Percentiles rank a stretch among this genome's conserved stretches.
Evolutionary conservation across 2,797 vertebrate genomes (phyloP).

Genomic region (Phrynocephalus forsythii): DNA sequence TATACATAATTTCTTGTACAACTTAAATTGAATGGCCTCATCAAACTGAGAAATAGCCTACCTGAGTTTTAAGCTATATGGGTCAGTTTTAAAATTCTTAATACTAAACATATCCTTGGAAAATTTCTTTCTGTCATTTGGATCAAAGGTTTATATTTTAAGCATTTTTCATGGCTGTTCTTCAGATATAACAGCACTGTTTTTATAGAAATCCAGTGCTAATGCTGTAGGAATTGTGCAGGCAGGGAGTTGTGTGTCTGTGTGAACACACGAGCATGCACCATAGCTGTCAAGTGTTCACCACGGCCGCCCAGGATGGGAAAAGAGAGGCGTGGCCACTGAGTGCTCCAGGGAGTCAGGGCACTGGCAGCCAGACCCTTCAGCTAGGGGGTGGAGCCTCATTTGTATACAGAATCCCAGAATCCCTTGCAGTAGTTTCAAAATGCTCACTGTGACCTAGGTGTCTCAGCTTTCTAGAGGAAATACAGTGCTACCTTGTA

Average conservation of each 20-base stretch:
- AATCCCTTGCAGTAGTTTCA: no score
- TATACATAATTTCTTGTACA: slow-evolving; percentile 67
- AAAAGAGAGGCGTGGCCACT: not conserved
- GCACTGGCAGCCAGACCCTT: no score
- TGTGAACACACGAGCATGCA: not conserved
- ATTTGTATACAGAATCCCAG: no score
- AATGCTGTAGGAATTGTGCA: slow-evolving; percentile 64
- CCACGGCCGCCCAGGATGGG: no score
- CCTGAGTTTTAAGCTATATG: slow-evolving; percentile 64
- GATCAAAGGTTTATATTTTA: slow-evolving; percentile 71
- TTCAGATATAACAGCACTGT: slow-evolving; percentile 44
- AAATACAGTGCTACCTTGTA: no score
- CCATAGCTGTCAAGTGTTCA: no score
- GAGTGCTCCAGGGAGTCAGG: no score
- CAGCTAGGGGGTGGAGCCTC: no score
- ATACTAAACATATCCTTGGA: slow-evolving; percentile 55
- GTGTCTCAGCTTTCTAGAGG: no score
- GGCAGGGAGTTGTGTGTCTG: not conserved
- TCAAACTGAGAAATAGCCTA: slow-evolving; percentile 67
- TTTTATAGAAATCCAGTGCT: slow-evolving; percentile 60
- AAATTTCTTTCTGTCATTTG: slow-evolving; percentile 76
- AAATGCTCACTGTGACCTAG: no score
- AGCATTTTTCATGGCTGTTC: slow-evolving; percentile 59
- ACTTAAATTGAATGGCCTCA: slow-evolving; percentile 61
- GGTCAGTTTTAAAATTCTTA: slow-evolving; percentile 71